Percentiles rank a stretch among this genome's conserved stretches.
phyloP scores from a whole-genome alignment of 2,113 vertebrate species.

The Procavia capensis region DNA sequence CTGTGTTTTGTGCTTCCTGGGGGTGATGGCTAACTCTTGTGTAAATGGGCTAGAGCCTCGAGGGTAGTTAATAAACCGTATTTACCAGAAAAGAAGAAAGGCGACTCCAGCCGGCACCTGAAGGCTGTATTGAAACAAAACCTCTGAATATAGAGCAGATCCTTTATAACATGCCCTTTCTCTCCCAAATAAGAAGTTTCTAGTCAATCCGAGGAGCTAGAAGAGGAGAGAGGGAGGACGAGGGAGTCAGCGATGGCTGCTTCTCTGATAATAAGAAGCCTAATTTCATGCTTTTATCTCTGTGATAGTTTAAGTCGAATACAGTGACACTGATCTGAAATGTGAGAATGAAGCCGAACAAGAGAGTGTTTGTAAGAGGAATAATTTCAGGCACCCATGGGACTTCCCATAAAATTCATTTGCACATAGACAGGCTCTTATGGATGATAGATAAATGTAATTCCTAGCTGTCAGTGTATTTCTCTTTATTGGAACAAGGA shows the following conservation, averaged over 20 bases:
- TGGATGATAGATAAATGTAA: constrained; percentile 55
- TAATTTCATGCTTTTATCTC: constrained; percentile 64
- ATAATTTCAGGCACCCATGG: constrained; percentile 30
- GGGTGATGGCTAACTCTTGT: neutral
- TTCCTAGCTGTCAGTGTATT: neutral
- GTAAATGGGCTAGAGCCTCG: constrained; percentile 21
- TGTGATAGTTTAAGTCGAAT: constrained; percentile 62
- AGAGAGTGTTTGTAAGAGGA: constrained; percentile 42
- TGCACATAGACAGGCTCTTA: constrained; percentile 54
- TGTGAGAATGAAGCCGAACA: constrained; percentile 50
- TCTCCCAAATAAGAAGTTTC: neutral
- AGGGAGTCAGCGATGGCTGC: neutral
- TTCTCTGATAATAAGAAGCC: constrained; percentile 33
- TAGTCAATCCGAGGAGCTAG: constrained; percentile 20
- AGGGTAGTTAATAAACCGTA: neutral
- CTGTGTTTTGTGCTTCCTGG: neutral
- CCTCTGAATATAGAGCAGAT: neutral
- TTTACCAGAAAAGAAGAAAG: neutral
- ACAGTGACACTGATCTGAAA: constrained; percentile 63
- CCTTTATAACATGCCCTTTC: neutral
- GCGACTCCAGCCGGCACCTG: neutral
- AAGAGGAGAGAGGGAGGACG: neutral
- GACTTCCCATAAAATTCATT: constrained; percentile 49
- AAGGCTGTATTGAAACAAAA: neutral
- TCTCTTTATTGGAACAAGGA: neutral